These are phyloP conservation scores for Triplophysa rosa DNA, from an alignment of 2,113 vertebrate species.

Conservation along the genomic window DNA sequence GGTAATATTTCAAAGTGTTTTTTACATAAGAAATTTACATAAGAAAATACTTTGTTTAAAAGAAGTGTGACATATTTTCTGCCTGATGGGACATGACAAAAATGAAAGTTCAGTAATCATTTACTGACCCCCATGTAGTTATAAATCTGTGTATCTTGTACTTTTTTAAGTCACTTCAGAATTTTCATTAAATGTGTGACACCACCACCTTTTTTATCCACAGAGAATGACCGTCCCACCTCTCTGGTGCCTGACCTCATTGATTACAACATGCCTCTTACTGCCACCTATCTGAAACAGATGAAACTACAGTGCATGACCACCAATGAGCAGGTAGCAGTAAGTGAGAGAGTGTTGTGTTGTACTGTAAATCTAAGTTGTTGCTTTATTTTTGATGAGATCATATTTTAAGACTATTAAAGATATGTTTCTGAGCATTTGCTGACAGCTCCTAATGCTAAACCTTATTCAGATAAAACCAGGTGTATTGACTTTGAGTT, in stretches of 20 bases:
- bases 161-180: too few relatives aligned
- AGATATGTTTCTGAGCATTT: neutral
- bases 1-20: too few relatives aligned
- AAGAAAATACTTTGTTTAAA: too few relatives aligned
- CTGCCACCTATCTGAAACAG: conserved; percentile 97
- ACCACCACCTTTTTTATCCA: conserved; percentile 29
- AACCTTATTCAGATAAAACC: neutral
- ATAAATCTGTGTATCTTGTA: neutral
- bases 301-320: conserved; percentile 97
- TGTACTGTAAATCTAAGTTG: neutral
- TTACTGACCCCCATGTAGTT: neutral
- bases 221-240: conserved; percentile 92
- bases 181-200: neutral
- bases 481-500: neutral
- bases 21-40: too few relatives aligned
- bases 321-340: conserved; percentile 87
- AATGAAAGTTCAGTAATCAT: neutral
- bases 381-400: neutral
- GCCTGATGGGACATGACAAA: too few relatives aligned
- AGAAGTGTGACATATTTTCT: too few relatives aligned
- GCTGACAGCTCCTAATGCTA: neutral
- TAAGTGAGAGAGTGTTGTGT: neutral
- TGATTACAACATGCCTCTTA: conserved; percentile 99
- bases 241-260: conserved; percentile 94
- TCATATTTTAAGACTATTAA: neutral